Evolutionary conservation across 2,113 vertebrate genomes (phyloP).

Genomic region (Pelobates fuscus): DNA sequence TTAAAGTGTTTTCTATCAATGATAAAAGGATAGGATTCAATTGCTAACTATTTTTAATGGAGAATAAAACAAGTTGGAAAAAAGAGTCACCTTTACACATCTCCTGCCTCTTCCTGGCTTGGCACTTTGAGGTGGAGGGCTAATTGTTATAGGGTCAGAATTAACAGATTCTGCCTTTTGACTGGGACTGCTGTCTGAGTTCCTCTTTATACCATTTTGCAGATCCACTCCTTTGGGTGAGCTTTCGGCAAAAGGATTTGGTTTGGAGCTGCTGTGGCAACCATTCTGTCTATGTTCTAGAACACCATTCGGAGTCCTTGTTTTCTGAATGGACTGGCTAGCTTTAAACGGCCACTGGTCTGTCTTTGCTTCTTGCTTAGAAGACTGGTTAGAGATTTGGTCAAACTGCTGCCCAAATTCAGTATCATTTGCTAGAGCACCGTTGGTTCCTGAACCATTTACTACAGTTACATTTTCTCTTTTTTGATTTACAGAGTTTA

Average conservation of each 20-base stretch:
- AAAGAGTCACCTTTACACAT: slow-evolving; percentile 85
- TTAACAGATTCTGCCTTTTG: slow-evolving; percentile 52
- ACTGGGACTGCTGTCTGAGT: slow-evolving; percentile 64
- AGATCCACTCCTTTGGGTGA: slow-evolving; percentile 63
- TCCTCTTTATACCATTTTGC: slow-evolving; percentile 69
- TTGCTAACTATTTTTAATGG: no score
- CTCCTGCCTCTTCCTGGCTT: slow-evolving; percentile 90
- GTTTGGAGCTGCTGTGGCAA: slow-evolving; percentile 59
- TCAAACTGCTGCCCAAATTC: slow-evolving; percentile 79
- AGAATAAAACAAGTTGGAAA: background rate
- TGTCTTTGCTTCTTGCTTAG: slow-evolving; percentile 73
- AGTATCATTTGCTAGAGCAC: slow-evolving; percentile 68
- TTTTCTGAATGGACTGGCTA: slow-evolving; percentile 58
- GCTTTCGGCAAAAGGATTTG: slow-evolving; percentile 76
- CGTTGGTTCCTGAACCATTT: slow-evolving; percentile 61
- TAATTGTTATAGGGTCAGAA: slow-evolving; percentile 83
- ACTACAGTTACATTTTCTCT: slow-evolving; percentile 58
- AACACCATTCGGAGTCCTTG: slow-evolving; percentile 67
- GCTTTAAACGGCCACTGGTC: slow-evolving; percentile 74
- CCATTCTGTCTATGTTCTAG: slow-evolving; percentile 73
- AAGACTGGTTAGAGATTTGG: slow-evolving; percentile 77
- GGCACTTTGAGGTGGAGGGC: slow-evolving; percentile 87
- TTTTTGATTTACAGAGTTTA: slow-evolving; percentile 65
- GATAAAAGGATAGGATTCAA: no score
- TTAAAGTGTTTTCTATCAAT: no score